Conservation (phyloP, 2,797 vertebrate species). For the Masticophis lateralis region DNA sequence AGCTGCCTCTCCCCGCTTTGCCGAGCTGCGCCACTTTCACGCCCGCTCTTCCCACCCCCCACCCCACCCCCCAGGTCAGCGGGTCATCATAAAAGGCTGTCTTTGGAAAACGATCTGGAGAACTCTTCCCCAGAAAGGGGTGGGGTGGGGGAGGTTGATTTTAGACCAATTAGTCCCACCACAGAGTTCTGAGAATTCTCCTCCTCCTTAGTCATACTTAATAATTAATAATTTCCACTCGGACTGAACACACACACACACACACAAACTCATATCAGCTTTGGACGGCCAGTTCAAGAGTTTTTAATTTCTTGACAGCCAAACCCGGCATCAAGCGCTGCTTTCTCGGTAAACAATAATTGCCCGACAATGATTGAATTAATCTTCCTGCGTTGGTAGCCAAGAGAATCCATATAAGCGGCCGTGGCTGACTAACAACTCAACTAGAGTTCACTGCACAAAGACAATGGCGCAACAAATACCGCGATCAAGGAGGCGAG, state of each 20-base stretch:
- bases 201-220: conserved; percentile 42
- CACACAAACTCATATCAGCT: conserved; percentile 26
- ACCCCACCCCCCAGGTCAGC: conserved; percentile 72
- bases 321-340: conserved; percentile 81
- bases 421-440: conserved; percentile 69
- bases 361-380: conserved; percentile 85
- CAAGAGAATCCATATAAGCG: conserved; percentile 55
- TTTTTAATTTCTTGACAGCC: conserved; percentile 81
- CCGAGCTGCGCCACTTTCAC: conserved; percentile 74
- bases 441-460: conserved; percentile 81
- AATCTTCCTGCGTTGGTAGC: conserved; percentile 78
- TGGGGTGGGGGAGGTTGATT: conserved; percentile 74
- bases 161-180: conserved; percentile 86
- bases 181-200: conserved; percentile 73
- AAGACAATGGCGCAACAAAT: conserved; percentile 79
- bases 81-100: conserved; percentile 85
- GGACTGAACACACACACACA: conserved; percentile 45
- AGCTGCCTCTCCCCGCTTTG: conserved; percentile 62
- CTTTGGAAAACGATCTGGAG: conserved; percentile 80
- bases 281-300: conserved; percentile 67
- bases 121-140: conserved; percentile 83
- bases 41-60: conserved; percentile 5
- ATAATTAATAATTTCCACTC: conserved; percentile 60
- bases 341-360: conserved; percentile 78
- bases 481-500: conserved; percentile 70